Conservation (phyloP, 2,888 invertebrate species). For the Agelastica alni region DNA sequence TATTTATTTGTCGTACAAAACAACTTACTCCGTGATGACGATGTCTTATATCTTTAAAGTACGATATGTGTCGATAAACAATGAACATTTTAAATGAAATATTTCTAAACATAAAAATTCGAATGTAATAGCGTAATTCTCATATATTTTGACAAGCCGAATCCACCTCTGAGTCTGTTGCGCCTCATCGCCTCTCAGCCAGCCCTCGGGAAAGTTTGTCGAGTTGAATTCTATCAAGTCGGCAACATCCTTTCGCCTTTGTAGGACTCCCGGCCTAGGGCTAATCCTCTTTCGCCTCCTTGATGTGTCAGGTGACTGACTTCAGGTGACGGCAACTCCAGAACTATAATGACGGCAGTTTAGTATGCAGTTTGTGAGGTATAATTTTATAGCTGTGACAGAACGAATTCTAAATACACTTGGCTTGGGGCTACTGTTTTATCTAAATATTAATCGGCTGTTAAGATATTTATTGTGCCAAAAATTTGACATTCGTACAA, state of each 20-base stretch:
- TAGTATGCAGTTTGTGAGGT: slow-evolving; percentile 3
- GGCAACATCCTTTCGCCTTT: slow-evolving; percentile 20
- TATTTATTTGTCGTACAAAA: no score
- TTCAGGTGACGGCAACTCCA: slow-evolving; percentile 10
- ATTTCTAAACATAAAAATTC: no score
- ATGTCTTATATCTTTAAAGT: no score
- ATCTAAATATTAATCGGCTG: not conserved
- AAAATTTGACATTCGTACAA: no score
- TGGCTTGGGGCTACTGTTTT: not conserved
- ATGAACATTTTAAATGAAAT: no score
- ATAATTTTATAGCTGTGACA: not conserved
- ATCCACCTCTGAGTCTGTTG: not conserved
- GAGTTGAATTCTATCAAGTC: slow-evolving; percentile 20
- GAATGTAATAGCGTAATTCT: no score
- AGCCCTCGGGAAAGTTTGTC: slow-evolving; percentile 8
- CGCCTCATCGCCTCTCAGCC: not conserved
- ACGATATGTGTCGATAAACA: no score
- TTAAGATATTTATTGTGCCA: no score
- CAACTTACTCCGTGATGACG: no score
- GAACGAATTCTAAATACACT: not conserved
- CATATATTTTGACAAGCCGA: no score
- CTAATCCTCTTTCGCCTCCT: slow-evolving; percentile 16
- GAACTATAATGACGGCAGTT: slow-evolving; percentile 1
- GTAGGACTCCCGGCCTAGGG: slow-evolving; percentile 6
- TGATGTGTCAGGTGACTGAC: slow-evolving; percentile 13